These are phyloP conservation scores for Orthosia gothica DNA, from an alignment of 2,888 invertebrate species.

Conservation along the genomic window DNA sequence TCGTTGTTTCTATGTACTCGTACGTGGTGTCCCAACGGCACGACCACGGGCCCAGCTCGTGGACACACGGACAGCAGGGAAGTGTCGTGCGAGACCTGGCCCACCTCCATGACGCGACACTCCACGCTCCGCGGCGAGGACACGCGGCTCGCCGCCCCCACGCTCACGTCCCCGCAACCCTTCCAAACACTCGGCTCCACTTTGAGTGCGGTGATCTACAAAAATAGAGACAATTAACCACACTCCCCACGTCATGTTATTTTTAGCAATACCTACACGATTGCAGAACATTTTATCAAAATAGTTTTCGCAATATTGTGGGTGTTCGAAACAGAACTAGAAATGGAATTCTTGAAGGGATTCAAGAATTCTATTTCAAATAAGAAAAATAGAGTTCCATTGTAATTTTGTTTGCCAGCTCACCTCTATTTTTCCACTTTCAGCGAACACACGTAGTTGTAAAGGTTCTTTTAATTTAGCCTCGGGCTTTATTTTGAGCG, in stretches of 20 bases:
- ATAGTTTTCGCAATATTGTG: slow-evolving; percentile 13
- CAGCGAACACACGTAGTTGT: slow-evolving; percentile 93
- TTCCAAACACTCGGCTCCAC: slow-evolving; percentile 83
- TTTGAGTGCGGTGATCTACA: slow-evolving; percentile 83
- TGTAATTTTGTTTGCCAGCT: slow-evolving; percentile 58
- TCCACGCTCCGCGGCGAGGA: slow-evolving; percentile 81
- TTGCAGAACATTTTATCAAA: slow-evolving; percentile 15
- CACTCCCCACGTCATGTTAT: slow-evolving; percentile 21
- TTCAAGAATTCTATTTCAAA: slow-evolving; percentile 14
- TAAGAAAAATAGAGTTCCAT: slow-evolving; percentile 24
- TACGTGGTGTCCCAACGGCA: slow-evolving; percentile 96
- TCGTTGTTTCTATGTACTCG: slow-evolving; percentile 88
- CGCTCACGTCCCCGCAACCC: slow-evolving; percentile 80
- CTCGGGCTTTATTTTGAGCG: slow-evolving; percentile 89
- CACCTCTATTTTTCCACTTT: slow-evolving; percentile 94
- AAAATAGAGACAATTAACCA: slow-evolving; percentile 41
- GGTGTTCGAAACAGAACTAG: background rate
- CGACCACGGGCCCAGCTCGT: slow-evolving; percentile 90
- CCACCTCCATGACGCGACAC: slow-evolving; percentile 87
- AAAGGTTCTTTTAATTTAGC: slow-evolving; percentile 91
- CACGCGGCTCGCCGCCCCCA: slow-evolving; percentile 76
- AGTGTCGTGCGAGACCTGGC: slow-evolving; percentile 93
- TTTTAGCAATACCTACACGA: slow-evolving; percentile 32
- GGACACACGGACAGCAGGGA: slow-evolving; percentile 92
- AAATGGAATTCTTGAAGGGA: no score